Conservation (phyloP, 1,140 invertebrate genomes). For the Drosophila takahashii region DNA sequence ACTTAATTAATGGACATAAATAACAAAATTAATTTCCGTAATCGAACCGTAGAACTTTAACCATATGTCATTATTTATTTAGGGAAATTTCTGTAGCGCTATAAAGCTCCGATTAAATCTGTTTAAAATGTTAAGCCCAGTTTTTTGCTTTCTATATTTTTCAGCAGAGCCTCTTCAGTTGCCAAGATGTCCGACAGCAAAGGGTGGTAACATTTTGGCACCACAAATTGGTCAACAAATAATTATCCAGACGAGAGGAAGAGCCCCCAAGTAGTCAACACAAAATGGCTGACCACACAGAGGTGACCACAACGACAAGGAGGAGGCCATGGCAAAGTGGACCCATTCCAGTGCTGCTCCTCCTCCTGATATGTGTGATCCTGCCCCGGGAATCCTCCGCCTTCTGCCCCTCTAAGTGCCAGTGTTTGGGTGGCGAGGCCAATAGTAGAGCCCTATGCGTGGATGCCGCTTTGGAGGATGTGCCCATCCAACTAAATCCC, state of each 20-base stretch:
- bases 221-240: conserved; percentile 30
- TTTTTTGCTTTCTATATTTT: not conserved
- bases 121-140: not conserved
- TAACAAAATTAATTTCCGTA: conserved; percentile 8
- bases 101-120: not conserved
- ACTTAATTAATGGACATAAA: conserved; percentile 12
- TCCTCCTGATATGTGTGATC: conserved; percentile 44
- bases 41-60: not conserved
- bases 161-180: conserved; percentile 15
- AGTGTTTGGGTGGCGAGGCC: conserved; percentile 89
- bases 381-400: conserved; percentile 84
- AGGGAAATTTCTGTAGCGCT: not conserved
- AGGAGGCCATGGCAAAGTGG: conserved; percentile 22
- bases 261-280: conserved; percentile 23
- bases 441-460: conserved; percentile 90
- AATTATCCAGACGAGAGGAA: conserved; percentile 18
- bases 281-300: conserved; percentile 41
- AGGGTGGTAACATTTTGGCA: conserved; percentile 26
- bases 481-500: conserved; percentile 95
- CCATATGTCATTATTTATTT: conserved; percentile 2
- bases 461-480: conserved; percentile 91
- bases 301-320: conserved; percentile 15
- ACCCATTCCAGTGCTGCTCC: conserved; percentile 14
- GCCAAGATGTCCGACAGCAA: conserved; percentile 28
- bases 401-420: conserved; percentile 92